These are phyloP conservation scores for Amphilophus citrinellus DNA, from an alignment of 2,113 vertebrate species.

Conservation along the genomic window DNA sequence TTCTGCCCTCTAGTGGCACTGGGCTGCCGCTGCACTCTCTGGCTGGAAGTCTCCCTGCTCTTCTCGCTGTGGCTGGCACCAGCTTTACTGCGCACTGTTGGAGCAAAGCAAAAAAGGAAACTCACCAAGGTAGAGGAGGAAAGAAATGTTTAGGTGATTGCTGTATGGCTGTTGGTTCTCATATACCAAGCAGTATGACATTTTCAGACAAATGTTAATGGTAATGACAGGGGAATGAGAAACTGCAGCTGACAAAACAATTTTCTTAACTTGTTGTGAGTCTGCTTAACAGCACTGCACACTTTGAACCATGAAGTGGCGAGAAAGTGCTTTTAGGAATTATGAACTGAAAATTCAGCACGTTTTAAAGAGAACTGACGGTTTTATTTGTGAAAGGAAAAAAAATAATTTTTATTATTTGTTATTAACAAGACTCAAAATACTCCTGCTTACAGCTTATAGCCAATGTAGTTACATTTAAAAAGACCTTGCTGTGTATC, in stretches of 20 bases:
- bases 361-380: background rate
- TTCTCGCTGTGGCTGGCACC: slow-evolving; percentile 79
- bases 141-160: no score
- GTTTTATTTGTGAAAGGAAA: background rate
- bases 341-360: background rate
- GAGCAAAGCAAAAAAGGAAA: background rate
- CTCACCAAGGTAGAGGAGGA: background rate
- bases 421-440: background rate
- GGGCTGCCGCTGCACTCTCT: slow-evolving; percentile 87
- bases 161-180: background rate
- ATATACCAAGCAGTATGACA: background rate
- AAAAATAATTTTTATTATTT: background rate
- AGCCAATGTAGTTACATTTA: background rate
- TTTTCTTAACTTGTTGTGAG: background rate
- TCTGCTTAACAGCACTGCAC: background rate
- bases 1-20: slow-evolving; percentile 87
- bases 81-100: slow-evolving; percentile 85
- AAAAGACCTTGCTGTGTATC: background rate
- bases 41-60: slow-evolving; percentile 80
- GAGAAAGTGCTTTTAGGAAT: background rate
- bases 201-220: background rate
- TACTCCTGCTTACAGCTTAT: no score
- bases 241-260: background rate
- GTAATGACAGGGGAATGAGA: background rate
- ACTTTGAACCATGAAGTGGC: background rate